Percentiles rank a stretch among this genome's conserved stretches.
These are phyloP conservation scores for Pseudorhiza aurosa DNA, from an alignment of 30 jellyfish, hydroid and myxozoan species.

Conservation along the genomic window DNA sequence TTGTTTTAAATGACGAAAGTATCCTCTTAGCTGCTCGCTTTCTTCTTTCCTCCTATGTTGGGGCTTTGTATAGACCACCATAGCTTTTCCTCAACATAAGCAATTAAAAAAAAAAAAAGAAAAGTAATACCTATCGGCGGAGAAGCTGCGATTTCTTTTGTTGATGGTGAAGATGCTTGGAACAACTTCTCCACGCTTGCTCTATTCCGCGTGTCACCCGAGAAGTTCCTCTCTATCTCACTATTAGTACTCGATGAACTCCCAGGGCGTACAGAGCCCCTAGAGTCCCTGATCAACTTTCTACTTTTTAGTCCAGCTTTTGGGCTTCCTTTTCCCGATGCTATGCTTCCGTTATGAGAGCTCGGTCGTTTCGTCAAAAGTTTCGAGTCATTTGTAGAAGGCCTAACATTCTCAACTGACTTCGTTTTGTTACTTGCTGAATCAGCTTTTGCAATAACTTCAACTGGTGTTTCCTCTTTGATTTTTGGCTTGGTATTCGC, in stretches of 20 bases:
- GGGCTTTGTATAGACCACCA: too few relatives aligned
- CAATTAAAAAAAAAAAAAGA: too few relatives aligned
- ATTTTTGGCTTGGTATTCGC: conserved; percentile 13
- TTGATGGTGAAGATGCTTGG: conserved; percentile 41
- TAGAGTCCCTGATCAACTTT: conserved; percentile 35
- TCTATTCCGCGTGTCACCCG: conserved; percentile 10
- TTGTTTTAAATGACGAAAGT: too few relatives aligned
- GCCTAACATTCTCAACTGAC: conserved; percentile 15
- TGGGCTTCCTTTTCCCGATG: conserved; percentile 12
- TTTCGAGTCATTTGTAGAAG: conserved; percentile 17
- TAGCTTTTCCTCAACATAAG: too few relatives aligned
- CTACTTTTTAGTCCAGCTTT: conserved; percentile 18
- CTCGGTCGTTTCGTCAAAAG: conserved; percentile 26
- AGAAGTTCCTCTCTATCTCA: conserved; percentile 34
- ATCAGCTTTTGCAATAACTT: conserved; percentile 6
- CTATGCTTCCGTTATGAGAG: conserved; percentile 35
- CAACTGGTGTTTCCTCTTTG: conserved; percentile 8
- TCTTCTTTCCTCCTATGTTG: too few relatives aligned
- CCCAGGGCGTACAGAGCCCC: conserved; percentile 55
- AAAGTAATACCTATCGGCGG: conserved; percentile 17
- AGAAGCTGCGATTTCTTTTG: background rate
- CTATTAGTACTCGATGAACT: conserved; percentile 35
- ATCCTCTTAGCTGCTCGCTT: too few relatives aligned
- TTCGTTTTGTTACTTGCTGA: conserved; percentile 3
- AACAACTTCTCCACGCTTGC: conserved; percentile 25